A percentile compares a stretch with the other conserved stretches of the same genome.
Evolutionary conservation across 2,888 invertebrate species (phyloP).

Genomic region (Ormyrus labotus): DNA sequence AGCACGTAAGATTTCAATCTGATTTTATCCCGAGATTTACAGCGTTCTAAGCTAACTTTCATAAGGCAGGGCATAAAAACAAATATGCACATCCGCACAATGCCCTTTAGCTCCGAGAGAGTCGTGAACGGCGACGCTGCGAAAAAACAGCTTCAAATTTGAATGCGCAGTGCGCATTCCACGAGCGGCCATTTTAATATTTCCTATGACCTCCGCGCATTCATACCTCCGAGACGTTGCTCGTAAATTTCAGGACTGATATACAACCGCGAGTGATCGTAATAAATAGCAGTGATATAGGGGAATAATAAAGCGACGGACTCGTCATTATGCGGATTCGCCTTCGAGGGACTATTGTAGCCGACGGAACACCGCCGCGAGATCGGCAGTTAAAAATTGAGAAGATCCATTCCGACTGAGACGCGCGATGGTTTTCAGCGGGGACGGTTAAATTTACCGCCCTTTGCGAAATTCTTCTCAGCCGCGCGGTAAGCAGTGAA

Average conservation of each 20-base stretch:
- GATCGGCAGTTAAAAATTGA: background rate
- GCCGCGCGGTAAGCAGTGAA: too few relatives aligned
- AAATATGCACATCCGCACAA: background rate
- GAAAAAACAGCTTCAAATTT: constrained; percentile 17
- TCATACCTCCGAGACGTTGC: constrained; percentile 25
- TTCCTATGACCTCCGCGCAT: constrained; percentile 23
- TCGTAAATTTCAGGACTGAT: constrained; percentile 47
- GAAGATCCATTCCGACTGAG: background rate
- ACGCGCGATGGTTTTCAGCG: constrained; percentile 1
- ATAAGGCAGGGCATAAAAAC: background rate
- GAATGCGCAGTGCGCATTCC: constrained; percentile 22
- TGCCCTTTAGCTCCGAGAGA: background rate
- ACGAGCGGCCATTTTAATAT: constrained; percentile 31
- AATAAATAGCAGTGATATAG: constrained; percentile 52
- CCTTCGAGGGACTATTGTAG: constrained; percentile 25
- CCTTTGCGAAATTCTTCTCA: background rate
- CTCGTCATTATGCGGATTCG: constrained; percentile 44
- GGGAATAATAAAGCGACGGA: constrained; percentile 48
- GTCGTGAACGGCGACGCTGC: too few relatives aligned
- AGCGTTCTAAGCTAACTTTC: background rate
- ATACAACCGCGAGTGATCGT: constrained; percentile 50
- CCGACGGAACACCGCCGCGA: background rate
- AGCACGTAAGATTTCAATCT: background rate
- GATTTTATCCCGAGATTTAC: background rate
- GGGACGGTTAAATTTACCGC: background rate